Conservation (phyloP, 1,140 invertebrate genomes). For the Sweltsa coloradensis region DNA sequence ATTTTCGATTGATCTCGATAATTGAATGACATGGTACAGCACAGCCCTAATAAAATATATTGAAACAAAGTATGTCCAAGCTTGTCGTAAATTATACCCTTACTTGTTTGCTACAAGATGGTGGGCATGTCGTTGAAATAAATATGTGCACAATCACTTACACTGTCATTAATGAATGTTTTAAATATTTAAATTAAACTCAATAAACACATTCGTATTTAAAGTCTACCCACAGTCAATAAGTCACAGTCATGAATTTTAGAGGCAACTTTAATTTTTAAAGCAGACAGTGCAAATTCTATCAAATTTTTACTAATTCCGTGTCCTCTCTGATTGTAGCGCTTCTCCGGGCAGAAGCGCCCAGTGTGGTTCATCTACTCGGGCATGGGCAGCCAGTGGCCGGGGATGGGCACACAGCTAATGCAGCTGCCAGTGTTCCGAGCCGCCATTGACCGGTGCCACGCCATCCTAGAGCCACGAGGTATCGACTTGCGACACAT, state of each 20-base stretch:
- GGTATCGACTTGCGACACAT: conserved; percentile 72
- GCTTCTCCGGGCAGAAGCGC: conserved; percentile 17
- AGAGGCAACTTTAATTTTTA: not conserved
- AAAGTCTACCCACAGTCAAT: not conserved
- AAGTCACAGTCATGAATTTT: not conserved
- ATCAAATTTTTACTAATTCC: not conserved
- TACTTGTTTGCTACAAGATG: not conserved
- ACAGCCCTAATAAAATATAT: no score
- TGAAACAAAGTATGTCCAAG: no score
- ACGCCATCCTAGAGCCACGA: conserved; percentile 58
- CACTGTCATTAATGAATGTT: no score
- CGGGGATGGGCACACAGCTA: conserved; percentile 38
- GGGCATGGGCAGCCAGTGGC: conserved; percentile 56
- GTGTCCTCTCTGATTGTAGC: not conserved
- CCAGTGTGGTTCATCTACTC: conserved; percentile 51
- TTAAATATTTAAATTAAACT: no score
- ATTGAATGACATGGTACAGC: not conserved
- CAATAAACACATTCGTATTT: no score
- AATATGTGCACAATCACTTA: no score
- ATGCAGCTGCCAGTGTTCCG: conserved; percentile 10
- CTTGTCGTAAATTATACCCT: not conserved
- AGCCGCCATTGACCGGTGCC: conserved; percentile 34
- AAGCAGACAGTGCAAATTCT: not conserved
- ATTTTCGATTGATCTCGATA: not conserved
- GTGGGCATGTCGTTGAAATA: not conserved